Base-by-base conservation (phyloP, 23 tunicate genomes). In the Corella eumyota region DNA sequence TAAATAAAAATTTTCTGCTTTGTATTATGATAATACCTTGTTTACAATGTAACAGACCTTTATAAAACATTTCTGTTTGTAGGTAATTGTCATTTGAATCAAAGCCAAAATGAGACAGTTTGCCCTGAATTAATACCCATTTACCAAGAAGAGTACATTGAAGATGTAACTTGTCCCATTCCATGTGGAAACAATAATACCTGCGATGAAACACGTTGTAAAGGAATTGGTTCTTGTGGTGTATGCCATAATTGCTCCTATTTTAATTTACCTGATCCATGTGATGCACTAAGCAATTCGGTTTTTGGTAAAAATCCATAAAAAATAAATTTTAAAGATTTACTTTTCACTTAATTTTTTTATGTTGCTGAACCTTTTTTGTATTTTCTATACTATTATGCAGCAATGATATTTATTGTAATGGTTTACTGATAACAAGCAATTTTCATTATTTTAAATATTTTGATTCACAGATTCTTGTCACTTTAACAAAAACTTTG, bases 181-280 rank as follows among this genome's bases (percentile, higher is more conserved):
- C 53, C 68, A 4, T 63, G 68, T 22, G 68, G 68, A 1, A 27
- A 27, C 25, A 34, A 34, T 9, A 54, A 63, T 27, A 63, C 68
- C 15, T 63, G 68, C 45, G 47, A 63, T 23, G 68, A 63, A 34
- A 11, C 7, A 3, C 40, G 68, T 26, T 63, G 68, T 25, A 7
- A 63, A 20, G 54, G 38, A 1, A 45, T 38, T 1, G 24, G 53
- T 4, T 34, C 68, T 1, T 63, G 68, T 25, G 55, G 27, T 27
- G 54, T 45, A 30, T 63, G 68, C 68, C 40, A 32, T 9, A 32
- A 63, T 26, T 63, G 68, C 27, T 15, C 30, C 4, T 32, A 63
- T 45, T 63, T 63, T 28, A 27, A 27, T 25, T 34, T 29, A 25
- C 21, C 55, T 13, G 32, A 63, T 26, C 68, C 68, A 11, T 63